Conservation (phyloP, 2,888 invertebrate genomes). For the Acanthacorydalis orientalis region DNA sequence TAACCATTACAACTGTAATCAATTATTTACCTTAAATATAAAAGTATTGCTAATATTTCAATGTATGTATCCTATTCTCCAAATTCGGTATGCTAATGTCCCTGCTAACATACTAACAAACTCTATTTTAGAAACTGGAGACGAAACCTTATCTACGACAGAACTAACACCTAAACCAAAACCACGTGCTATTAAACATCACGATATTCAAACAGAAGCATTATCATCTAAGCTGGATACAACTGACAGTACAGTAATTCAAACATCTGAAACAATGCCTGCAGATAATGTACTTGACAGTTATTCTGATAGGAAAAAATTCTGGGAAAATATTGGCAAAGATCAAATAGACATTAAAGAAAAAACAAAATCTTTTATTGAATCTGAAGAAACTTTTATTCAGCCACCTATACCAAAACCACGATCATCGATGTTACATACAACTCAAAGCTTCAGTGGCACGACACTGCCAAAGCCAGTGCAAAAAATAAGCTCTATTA, state of each 20-base stretch:
- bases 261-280: constrained; percentile 7
- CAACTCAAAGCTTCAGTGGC: background rate
- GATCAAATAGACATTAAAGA: constrained; percentile 6
- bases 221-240: constrained; percentile 20
- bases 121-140: constrained; percentile 28
- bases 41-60: background rate
- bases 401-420: constrained; percentile 27
- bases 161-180: constrained; percentile 31
- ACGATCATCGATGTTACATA: constrained; percentile 15
- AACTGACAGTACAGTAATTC: constrained; percentile 16
- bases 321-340: constrained; percentile 28
- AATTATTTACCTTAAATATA: background rate
- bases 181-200: constrained; percentile 25
- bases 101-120: constrained; percentile 24
- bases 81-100: constrained; percentile 17
- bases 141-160: constrained; percentile 20
- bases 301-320: constrained; percentile 30
- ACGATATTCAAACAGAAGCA: constrained; percentile 13
- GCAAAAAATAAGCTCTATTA: too few relatives aligned
- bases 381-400: constrained; percentile 1
- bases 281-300: constrained; percentile 19
- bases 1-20: background rate
- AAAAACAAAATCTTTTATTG: constrained; percentile 10
- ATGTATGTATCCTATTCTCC: background rate
- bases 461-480: too few relatives aligned